Conservation (phyloP, 2,888 invertebrate species). For the Caenorhabditis uteleia region DNA sequence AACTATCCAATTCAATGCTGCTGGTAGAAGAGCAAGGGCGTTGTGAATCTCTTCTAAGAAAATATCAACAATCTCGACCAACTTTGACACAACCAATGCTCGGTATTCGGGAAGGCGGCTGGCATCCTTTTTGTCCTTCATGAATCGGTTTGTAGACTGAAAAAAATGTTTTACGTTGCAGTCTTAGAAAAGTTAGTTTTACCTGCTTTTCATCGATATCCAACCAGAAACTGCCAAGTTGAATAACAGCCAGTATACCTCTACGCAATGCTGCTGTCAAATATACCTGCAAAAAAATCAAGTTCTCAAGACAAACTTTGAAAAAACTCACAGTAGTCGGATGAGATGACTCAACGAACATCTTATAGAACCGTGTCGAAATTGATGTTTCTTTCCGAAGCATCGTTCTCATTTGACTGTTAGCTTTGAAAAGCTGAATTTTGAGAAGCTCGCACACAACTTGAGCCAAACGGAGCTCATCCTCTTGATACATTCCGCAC, state of each 20-base stretch:
- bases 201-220: slow-evolving; percentile 31
- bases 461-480: slow-evolving; percentile 20
- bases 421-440: slow-evolving; percentile 10
- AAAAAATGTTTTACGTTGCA: no score
- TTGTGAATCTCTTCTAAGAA: slow-evolving; percentile 25
- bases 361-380: slow-evolving; percentile 84
- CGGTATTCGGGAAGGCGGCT: slow-evolving; percentile 21
- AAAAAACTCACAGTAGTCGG: slow-evolving; percentile 78
- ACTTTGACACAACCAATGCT: slow-evolving; percentile 29
- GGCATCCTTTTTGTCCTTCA: slow-evolving; percentile 15
- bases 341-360: slow-evolving; percentile 86
- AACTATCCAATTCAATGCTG: slow-evolving; percentile 35
- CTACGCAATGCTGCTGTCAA: slow-evolving; percentile 31
- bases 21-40: slow-evolving; percentile 25
- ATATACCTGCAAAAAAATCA: slow-evolving; percentile 15
- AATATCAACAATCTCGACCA: slow-evolving; percentile 30
- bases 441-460: slow-evolving; percentile 20
- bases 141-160: no score
- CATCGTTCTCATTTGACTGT: slow-evolving; percentile 73
- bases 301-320: background rate
- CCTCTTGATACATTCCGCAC: slow-evolving; percentile 25
- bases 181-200: background rate
- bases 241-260: slow-evolving; percentile 21
- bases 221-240: slow-evolving; percentile 31
- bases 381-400: slow-evolving; percentile 85